Conservation (phyloP, 1,140 invertebrate species). For the Odontomachus brunneus region DNA sequence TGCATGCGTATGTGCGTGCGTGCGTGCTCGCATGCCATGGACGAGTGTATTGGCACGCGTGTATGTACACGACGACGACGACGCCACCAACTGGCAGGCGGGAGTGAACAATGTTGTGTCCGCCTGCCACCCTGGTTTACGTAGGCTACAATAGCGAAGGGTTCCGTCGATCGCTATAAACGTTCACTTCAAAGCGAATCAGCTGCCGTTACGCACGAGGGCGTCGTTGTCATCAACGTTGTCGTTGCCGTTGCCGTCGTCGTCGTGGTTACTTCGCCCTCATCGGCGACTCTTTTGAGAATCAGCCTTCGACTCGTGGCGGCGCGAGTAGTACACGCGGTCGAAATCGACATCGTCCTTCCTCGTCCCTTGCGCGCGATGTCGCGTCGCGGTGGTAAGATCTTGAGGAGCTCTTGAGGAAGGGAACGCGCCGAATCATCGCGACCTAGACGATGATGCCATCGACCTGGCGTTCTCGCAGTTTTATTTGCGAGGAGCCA, state of each 20-base stretch:
- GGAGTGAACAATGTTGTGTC: slow-evolving; percentile 44
- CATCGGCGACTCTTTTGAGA: slow-evolving; percentile 62
- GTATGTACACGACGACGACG: neutral
- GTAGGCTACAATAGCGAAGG: slow-evolving; percentile 59
- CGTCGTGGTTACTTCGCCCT: slow-evolving; percentile 6
- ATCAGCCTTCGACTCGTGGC: slow-evolving; percentile 50
- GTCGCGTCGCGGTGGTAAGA: no score
- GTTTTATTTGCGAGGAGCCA: slow-evolving; percentile 31
- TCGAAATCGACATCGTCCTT: no score
- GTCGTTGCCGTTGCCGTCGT: slow-evolving; percentile 27
- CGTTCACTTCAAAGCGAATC: slow-evolving; percentile 73
- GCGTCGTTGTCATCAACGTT: slow-evolving; percentile 62
- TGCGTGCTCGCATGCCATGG: neutral
- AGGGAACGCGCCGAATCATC: neutral
- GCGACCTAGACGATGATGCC: no score
- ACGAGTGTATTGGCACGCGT: neutral
- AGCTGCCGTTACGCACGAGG: slow-evolving; percentile 69
- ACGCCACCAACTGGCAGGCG: slow-evolving; percentile 13
- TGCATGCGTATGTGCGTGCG: neutral
- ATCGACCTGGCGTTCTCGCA: slow-evolving; percentile 9
- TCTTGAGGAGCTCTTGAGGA: no score
- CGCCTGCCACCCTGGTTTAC: slow-evolving; percentile 39
- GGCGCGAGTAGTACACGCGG: no score
- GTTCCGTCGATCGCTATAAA: slow-evolving; percentile 61
- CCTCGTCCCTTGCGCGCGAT: no score